These are phyloP conservation scores for Cataglyphis altisquamis DNA, from an alignment of 2,888 invertebrate species.

Conservation along the genomic window DNA sequence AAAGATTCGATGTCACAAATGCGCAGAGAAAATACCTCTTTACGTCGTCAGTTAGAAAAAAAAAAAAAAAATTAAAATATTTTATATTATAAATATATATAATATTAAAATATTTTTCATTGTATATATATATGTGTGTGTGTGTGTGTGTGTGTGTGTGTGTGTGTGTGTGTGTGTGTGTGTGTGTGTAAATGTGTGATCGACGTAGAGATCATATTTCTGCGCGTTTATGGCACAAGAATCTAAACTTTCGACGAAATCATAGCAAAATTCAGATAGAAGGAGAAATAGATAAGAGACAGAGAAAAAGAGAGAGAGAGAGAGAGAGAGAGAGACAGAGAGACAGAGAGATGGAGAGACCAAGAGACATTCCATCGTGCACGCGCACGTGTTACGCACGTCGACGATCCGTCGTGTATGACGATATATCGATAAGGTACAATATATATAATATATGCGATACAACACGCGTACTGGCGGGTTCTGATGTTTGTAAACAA, in stretches of 20 bases:
- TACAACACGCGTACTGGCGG: constrained; percentile 71
- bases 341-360: constrained; percentile 52
- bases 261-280: not conserved
- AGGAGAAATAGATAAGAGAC: not conserved
- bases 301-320: constrained; percentile 1
- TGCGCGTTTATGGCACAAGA: not conserved
- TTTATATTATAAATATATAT: constrained; percentile 8
- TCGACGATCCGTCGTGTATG: constrained; percentile 73
- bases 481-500: constrained; percentile 80
- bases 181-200: not conserved
- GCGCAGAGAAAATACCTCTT: not conserved
- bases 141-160: too few species aligned
- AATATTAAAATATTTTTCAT: constrained; percentile 25
- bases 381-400: constrained; percentile 74
- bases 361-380: constrained; percentile 65
- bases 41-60: not conserved
- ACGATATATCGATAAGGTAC: constrained; percentile 52
- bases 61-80: constrained; percentile 4
- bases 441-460: constrained; percentile 66
- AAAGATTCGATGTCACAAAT: not conserved
- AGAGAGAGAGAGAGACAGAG: not conserved
- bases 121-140: not conserved
- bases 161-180: not conserved
- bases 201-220: not conserved
- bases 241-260: not conserved